Base-by-base conservation (phyloP, 2,797 vertebrate genomes). In the Mastacembelus armatus region DNA sequence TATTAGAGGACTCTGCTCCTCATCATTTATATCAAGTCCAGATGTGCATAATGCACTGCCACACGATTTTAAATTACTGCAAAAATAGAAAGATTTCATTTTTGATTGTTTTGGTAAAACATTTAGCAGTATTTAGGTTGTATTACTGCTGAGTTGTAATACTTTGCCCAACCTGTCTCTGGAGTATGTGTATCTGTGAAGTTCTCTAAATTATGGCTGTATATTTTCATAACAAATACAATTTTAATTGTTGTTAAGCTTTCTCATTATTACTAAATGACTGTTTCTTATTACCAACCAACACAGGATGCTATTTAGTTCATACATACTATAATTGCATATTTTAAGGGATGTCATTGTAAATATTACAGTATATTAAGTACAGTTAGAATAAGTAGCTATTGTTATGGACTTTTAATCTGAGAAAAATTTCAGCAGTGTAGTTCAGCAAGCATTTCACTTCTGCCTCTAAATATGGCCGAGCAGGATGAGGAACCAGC, bases 381-480 rank as follows among this genome's bases (percentile, higher is more conserved):
- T 32, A 32, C 1, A 39, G 9, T 36, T 19, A 14, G 1, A 18
- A 24, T 38, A 21, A 27, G 24, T 1, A 15, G 12, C 35, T 10
- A 32, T 64, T 55, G 16, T 3, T 11, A 16, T 4, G 12, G 8
- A 12, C n/a, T 30, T 65, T 55, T 7, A 62, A n/a, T 9, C 2
- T 51, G 8, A 21, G 16, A 29, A 14, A 18, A 8, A 36, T 44
- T 18, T 39, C 12, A 21, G 21, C 27, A n/a, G 12, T 26, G 19
- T 5, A 48, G 32, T 35, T 10, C 10, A 52, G 2, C 16, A 35
- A 3, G 58, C 2, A 10, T 55, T 40, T 15, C 8, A 66, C 48
- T 10, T 52, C 47, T 7, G 27, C 11, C 27, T 39, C 16, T 76
- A 45, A 65, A 66, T 56, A 66, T 55, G 67, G 64, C 56, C 12